Evolutionary conservation across 2,888 invertebrate species (phyloP).

Genomic region (Trilocha varians): DNA sequence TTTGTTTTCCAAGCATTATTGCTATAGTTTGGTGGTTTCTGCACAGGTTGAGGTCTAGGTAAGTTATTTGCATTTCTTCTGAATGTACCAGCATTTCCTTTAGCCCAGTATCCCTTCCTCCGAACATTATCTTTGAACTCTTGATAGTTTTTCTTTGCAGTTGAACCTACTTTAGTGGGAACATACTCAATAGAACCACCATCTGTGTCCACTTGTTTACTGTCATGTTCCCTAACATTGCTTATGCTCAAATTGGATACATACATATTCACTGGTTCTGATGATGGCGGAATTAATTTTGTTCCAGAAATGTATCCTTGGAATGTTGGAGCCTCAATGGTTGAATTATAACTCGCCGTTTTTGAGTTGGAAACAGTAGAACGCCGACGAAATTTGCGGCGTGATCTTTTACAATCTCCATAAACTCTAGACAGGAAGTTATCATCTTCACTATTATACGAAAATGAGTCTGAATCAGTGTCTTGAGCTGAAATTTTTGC

Average conservation of each 20-base stretch:
- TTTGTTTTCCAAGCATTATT: neutral
- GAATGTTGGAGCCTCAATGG: slow-evolving; percentile 25
- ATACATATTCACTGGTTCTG: slow-evolving; percentile 57
- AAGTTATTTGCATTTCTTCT: slow-evolving; percentile 18
- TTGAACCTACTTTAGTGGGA: slow-evolving; percentile 55
- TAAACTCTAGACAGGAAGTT: slow-evolving; percentile 58
- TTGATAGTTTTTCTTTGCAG: slow-evolving; percentile 60
- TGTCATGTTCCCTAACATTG: slow-evolving; percentile 34
- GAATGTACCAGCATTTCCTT: slow-evolving; percentile 47
- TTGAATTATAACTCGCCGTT: slow-evolving; percentile 22
- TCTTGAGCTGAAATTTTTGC: slow-evolving; percentile 30
- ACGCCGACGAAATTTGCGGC: slow-evolving; percentile 38
- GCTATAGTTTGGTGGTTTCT: neutral
- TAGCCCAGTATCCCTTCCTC: slow-evolving; percentile 61
- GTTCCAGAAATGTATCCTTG: slow-evolving; percentile 52
- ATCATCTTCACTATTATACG: slow-evolving; percentile 55
- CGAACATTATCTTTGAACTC: slow-evolving; percentile 62
- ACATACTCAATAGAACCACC: slow-evolving; percentile 60
- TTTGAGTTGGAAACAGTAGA: slow-evolving; percentile 15
- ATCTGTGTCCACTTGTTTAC: slow-evolving; percentile 33
- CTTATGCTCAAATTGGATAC: slow-evolving; percentile 51
- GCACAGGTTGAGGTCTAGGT: neutral
- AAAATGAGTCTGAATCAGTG: slow-evolving; percentile 53
- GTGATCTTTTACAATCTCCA: slow-evolving; percentile 40
- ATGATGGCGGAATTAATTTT: slow-evolving; percentile 40